Conservation (phyloP, 2,113 vertebrate species). For the Hemiscyllium ocellatum region DNA sequence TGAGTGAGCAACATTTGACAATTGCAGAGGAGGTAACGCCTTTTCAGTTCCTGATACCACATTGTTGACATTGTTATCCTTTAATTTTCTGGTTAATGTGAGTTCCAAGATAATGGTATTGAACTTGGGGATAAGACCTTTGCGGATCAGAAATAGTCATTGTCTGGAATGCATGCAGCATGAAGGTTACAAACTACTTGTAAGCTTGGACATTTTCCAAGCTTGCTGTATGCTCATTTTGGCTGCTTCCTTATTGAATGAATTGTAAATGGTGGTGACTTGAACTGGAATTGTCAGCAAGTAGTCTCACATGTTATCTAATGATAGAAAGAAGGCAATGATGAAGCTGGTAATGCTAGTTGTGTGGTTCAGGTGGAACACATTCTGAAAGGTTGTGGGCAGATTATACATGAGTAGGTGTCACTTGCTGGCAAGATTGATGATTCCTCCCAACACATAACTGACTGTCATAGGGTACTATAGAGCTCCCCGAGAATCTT, state of each 20-base stretch:
- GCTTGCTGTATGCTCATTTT: neutral
- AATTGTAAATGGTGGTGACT: neutral
- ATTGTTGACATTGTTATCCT: neutral
- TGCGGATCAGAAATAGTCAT: neutral
- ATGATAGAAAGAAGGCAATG: neutral
- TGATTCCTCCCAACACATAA: too few species aligned
- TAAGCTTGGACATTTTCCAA: neutral
- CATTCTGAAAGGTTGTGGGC: neutral
- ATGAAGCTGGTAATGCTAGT: neutral
- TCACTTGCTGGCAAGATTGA: too few species aligned
- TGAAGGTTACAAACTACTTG: neutral
- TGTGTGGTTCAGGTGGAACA: neutral
- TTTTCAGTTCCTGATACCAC: neutral
- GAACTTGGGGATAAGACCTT: neutral
- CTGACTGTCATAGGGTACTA: too few species aligned
- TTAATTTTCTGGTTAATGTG: neutral
- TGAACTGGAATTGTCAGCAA: neutral
- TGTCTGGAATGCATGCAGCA: neutral
- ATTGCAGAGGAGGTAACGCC: neutral
- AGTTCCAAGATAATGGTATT: neutral
- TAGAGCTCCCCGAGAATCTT: too few species aligned
- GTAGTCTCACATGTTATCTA: neutral
- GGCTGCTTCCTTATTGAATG: neutral
- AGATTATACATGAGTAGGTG: neutral
- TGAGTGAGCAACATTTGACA: neutral